phyloP scores from a whole-genome alignment of 2,888 invertebrate species.

The Pollenia griseotomentosa region DNA sequence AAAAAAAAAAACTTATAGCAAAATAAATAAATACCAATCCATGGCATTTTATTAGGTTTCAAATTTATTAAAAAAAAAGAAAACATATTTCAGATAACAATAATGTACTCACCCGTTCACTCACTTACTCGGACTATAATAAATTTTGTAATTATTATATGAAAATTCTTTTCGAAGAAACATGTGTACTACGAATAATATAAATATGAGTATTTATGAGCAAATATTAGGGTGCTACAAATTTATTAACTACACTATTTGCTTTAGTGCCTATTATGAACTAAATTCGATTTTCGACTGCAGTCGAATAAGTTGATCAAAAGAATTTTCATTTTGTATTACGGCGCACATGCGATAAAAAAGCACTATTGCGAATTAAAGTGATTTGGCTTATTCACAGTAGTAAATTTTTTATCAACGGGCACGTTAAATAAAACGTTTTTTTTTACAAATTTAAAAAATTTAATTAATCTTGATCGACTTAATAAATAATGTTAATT shows the following conservation, averaged over 20 bases:
- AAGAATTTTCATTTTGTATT: too few species aligned
- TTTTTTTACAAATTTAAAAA: too few species aligned
- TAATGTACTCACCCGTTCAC: background rate
- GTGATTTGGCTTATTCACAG: too few species aligned
- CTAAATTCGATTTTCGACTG: too few species aligned
- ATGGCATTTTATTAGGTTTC: constrained; percentile 63
- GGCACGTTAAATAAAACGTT: too few species aligned
- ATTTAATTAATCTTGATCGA: too few species aligned
- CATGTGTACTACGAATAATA: background rate
- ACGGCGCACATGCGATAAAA: too few species aligned
- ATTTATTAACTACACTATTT: constrained; percentile 2
- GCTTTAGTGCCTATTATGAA: too few species aligned
- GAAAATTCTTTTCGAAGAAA: background rate
- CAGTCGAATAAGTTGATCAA: too few species aligned
- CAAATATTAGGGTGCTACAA: background rate
- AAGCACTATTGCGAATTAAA: too few species aligned
- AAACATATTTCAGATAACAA: constrained; percentile 58
- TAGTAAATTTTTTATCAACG: too few species aligned
- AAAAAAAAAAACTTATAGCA: background rate
- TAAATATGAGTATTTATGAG: background rate
- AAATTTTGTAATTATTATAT: background rate
- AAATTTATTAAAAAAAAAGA: constrained; percentile 56
- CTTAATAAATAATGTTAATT: too few species aligned
- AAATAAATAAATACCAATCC: constrained; percentile 28
- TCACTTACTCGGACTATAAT: background rate